Base-by-base conservation (phyloP, 2,888 invertebrate genomes). In the Heliconius ismenius region DNA sequence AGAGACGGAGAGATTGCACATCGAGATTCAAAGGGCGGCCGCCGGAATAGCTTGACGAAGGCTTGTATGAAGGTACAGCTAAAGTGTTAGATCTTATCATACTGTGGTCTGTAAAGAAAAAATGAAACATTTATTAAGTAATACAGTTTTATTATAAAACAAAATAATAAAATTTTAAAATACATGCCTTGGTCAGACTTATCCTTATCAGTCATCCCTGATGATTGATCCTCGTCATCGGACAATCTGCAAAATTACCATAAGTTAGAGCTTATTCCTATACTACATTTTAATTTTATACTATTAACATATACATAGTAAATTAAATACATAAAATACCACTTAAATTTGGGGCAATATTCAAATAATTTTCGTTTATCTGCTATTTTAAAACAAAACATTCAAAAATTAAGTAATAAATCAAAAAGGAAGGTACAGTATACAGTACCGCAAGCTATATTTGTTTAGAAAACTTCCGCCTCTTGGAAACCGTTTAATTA, bases 121-220 rank as follows among this genome's bases (percentile, higher is more conserved):
- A 63, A 13, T 4, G 18, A 7, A 49, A 11, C 9, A 15, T 49
- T 49, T 1, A 3, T 18, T 18, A 28, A 49, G 7, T 43, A 10
- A 26, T 68, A 49, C 1, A 58, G 10, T n/a, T n/a, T 10, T n/a
- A 24, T n/a, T n/a, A 60, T 60, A 26, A 60, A 11, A 60, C 11
- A 60, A 60, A 24, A 2, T 26, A 13, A 60, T 60, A 26, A 1
- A 11, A 10, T 60, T 58, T 43, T 26, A 26, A 28, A 28, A 70
- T 62, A 43, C 73, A 77, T 83, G 92, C 93, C 92, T 88, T 90
- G 85, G 82, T 89, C 92, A 86, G 90, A 87, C 87, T 92, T 92
- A 79, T 93, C 91, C 82, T 93, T 91, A 86, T 94, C 94, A 90
- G 92, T 93, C 94, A 94, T 94, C 89, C 93, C 94, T 92, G 92